These are phyloP conservation scores for Argya squamiceps DNA, from an alignment of 2,797 vertebrate species.

Conservation along the genomic window DNA sequence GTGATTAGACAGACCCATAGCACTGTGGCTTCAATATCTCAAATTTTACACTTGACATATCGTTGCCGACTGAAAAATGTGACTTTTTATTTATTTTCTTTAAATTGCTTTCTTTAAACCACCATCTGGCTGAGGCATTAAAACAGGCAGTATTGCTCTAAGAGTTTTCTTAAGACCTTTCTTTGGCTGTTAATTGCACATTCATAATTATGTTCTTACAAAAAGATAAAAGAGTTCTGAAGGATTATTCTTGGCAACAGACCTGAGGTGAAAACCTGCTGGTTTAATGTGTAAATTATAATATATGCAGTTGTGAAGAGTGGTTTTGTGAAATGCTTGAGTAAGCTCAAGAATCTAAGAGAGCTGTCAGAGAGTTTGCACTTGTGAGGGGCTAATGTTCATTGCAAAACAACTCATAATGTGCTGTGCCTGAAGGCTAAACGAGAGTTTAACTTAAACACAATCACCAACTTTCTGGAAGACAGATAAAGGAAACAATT, in stretches of 20 bases:
- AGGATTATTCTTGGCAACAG: conserved; percentile 73
- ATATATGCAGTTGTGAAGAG: conserved; percentile 63
- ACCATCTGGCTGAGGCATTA: conserved; percentile 45
- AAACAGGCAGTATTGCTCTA: conserved; percentile 17
- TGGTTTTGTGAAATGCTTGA: conserved; percentile 59
- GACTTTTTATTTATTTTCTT: conserved; percentile 40
- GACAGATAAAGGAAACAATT: conserved; percentile 64
- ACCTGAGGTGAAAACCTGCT: conserved; percentile 71
- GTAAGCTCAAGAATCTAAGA: conserved; percentile 57
- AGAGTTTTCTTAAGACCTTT: conserved; percentile 57
- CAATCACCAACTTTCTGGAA: conserved; percentile 47
- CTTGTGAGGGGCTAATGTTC: conserved; percentile 31
- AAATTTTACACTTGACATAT: conserved; percentile 19
- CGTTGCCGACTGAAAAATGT: conserved; percentile 9
- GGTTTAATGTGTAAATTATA: conserved; percentile 77
- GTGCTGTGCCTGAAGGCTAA: conserved; percentile 61
- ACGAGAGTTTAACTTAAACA: conserved; percentile 64
- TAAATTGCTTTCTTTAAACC: conserved; percentile 9
- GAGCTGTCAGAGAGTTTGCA: conserved; percentile 68
- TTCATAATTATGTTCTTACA: conserved; percentile 71
- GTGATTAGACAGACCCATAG: neutral
- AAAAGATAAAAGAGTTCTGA: conserved; percentile 67
- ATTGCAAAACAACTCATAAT: conserved; percentile 58
- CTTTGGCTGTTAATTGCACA: conserved; percentile 63
- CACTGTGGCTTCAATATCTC: neutral